Base-by-base conservation (phyloP, 1,140 invertebrate species). In the Drosophila micromelanica region DNA sequence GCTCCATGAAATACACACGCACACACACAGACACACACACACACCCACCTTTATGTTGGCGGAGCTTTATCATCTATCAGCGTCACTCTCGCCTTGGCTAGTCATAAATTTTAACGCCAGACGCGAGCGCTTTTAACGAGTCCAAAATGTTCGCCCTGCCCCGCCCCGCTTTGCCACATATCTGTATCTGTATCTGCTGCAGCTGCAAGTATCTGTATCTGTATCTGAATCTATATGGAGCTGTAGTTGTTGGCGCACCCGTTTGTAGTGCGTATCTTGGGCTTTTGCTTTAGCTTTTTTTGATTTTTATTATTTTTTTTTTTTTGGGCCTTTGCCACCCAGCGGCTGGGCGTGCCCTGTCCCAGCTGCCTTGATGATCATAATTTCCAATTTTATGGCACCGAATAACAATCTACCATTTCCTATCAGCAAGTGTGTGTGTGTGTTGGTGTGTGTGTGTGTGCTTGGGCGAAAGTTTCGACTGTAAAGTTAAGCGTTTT, bases 61-160 rank as follows among this genome's bases (percentile, higher is more conserved):
- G 11, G 55, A 42, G 40, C 46, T 59, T 73, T 73, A 73, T 73
- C 63, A 67, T 73, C 54, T 73, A 73, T 73, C 70, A 73, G 63
- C 70, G 70, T 67, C 70, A 73, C 54, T 67, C 55, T 59, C 55
- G 70, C 62, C 70, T 59, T 63, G 37, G 46, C 70, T 73, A 73
- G 63, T 67, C 70, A 73, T 73, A 73, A 73, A 73, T 60, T 73
- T 73, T n/a, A 72, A 67, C 70, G 48, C 48, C 48, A 73, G 62
- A 67, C 68, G 65, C 69, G 62, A 65, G 48, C 68, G 54, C 69
- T 65, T 72, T 72, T 72, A 67, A 72, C 54, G 69, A 72, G 46
- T 38, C 35, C 54, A 32, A 70, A 51, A 23, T 23, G 20, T 23
- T 23, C 20, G 35, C 13, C 27, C 37, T 43, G 65, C 48, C 57